phyloP scores from a whole-genome alignment of 2,113 vertebrate genomes.

The Aphelocoma coerulescens region DNA sequence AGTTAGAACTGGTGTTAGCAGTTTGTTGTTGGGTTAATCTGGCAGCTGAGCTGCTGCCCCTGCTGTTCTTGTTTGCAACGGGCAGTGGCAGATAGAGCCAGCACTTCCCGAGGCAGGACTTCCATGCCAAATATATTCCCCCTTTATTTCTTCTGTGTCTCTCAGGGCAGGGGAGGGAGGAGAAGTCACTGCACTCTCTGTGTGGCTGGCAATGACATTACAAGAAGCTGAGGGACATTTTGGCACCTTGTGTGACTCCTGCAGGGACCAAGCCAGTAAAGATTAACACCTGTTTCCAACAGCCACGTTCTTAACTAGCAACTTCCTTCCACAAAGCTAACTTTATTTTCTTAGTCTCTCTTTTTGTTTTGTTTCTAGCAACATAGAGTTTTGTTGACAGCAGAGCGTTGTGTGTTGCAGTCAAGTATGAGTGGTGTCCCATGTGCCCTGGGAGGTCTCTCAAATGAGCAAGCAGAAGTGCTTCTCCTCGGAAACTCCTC shows the following conservation, averaged over 20 bases:
- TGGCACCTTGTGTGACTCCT: not conserved
- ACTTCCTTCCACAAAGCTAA: conserved; percentile 1
- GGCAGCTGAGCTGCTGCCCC: not conserved
- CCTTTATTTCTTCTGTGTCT: not conserved
- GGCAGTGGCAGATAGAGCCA: not conserved
- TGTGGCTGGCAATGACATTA: not conserved
- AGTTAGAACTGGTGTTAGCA: not conserved
- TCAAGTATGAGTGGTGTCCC: not conserved
- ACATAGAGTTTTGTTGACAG: not conserved
- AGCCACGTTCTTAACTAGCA: not conserved
- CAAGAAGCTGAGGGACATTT: not conserved
- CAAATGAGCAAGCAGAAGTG: not conserved
- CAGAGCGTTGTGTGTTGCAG: not conserved
- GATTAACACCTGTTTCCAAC: conserved; percentile 42
- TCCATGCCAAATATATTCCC: not conserved
- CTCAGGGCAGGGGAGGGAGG: not conserved
- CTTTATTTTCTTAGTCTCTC: not conserved
- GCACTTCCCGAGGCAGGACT: not conserved
- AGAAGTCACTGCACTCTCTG: not conserved
- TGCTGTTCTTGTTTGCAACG: not conserved
- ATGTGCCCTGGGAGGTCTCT: not conserved
- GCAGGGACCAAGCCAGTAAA: not conserved
- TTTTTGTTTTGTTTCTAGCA: not conserved
- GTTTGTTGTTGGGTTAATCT: not conserved
- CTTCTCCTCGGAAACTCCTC: not conserved